Percentiles rank a stretch among this genome's conserved stretches.
phyloP scores from a whole-genome alignment of 2,113 vertebrate species.

The Lonchura striata region DNA sequence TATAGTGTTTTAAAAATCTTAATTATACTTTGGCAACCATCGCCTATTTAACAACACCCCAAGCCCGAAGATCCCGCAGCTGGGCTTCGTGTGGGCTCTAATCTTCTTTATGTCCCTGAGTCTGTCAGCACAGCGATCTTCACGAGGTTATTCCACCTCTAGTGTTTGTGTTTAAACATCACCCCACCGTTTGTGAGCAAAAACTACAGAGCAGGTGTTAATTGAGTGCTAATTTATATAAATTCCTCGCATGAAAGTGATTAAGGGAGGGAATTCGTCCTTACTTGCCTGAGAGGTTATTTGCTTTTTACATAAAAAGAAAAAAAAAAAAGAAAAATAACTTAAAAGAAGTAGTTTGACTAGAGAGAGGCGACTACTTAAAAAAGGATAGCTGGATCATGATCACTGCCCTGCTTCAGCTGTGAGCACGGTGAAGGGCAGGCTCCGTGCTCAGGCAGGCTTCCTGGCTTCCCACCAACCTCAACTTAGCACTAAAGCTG shows the following conservation, averaged over 20 bases:
- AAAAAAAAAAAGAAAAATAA: neutral
- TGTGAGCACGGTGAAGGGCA: neutral
- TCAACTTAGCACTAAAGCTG: accelerated
- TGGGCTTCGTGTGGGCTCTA: neutral
- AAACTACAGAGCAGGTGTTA: neutral
- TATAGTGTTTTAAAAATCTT: neutral
- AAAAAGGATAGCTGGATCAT: neutral
- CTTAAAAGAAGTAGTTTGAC: neutral
- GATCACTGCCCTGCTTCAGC: neutral
- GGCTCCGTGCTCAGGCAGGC: neutral
- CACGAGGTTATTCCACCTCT: neutral
- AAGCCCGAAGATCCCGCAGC: too few species aligned
- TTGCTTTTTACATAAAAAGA: neutral
- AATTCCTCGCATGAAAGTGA: neutral
- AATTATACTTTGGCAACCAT: neutral
- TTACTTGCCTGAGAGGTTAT: neutral
- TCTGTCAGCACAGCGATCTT: neutral
- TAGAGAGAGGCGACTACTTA: neutral
- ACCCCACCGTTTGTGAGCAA: neutral
- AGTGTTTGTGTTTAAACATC: neutral
- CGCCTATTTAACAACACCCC: neutral
- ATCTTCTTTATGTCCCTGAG: accelerated
- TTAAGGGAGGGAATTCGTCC: neutral
- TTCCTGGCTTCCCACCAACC: neutral
- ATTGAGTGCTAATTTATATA: conserved; percentile 36